Evolutionary conservation across 2,797 vertebrate genomes (phyloP), one percentile per base, ranked within the genome.

Genomic region (Gobionotothen gibberifrons): DNA sequence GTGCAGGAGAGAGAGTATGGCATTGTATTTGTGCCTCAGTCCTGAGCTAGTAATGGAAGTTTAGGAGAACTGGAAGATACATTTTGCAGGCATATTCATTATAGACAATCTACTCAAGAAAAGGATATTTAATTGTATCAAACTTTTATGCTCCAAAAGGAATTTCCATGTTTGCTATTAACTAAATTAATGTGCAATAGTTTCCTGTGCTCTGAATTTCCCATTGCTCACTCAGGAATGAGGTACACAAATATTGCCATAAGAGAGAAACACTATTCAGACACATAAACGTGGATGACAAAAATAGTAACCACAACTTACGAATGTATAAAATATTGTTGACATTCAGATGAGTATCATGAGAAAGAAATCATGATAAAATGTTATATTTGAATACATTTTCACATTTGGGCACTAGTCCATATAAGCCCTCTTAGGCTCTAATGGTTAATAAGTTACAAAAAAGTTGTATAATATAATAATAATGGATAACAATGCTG

Each of bases 291-390:
- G 19, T 5, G 60, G 16, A 76, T 47, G 9, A 54, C 19, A 57
- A 26, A 21, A 76, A 69, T 36, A 17, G 21, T 15, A 43, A 68
- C 17, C 13, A 69, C 61, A 61, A 42, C 0, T 4, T 44, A 59
- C 21, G 62, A 51, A 71, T 16, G 21, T 9, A 58, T 21, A 54
- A 13, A 53, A 43, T 0, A 0, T 32, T 36, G 36, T 16, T 59
- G 51, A 51, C 10, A 59, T 14, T 17, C 9, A 55, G 19, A 48
- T 32, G 21, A 56, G 21, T 51, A 44, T 43, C 6, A 60, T n/a
- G n/a, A n/a, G n/a, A n/a, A n/a, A 66, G 22, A 76, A 22, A 53
- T 29, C 54, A 78, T 56, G 59, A 49, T 68, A 47, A 61, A 44
- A 65, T 61, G 32, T 36, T 7, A 9, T 0, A 40, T 16, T 36